Evolutionary conservation across 1,140 invertebrate species (phyloP).

Genomic region (Drosophila yakuba): DNA sequence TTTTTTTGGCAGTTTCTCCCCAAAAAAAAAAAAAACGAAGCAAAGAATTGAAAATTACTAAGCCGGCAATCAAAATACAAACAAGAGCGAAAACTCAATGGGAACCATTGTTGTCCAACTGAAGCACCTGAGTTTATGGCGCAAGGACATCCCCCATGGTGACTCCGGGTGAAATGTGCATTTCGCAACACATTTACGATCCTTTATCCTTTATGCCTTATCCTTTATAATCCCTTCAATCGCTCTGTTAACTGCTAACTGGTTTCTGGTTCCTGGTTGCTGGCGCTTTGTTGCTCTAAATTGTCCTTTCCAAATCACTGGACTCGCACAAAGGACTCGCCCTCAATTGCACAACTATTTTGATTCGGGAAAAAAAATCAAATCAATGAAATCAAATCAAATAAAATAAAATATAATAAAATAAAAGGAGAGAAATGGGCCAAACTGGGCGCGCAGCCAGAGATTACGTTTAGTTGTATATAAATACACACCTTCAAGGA

Average conservation of each 20-base stretch:
- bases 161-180: constrained; percentile 54
- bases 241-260: constrained; percentile 24
- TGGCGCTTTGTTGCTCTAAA: constrained; percentile 52
- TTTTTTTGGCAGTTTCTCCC: constrained; percentile 47
- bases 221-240: constrained; percentile 56
- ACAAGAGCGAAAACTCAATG: constrained; percentile 34
- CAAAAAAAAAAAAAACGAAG: constrained; percentile 41
- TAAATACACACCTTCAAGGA: no score
- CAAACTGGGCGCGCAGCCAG: constrained; percentile 4
- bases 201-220: constrained; percentile 44
- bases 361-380: constrained; percentile 7
- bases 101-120: constrained; percentile 48
- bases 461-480: constrained; percentile 11
- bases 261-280: constrained; percentile 16
- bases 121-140: constrained; percentile 57
- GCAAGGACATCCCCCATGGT: constrained; percentile 27
- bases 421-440: constrained; percentile 2
- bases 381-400: background rate
- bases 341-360: constrained; percentile 41
- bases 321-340: constrained; percentile 28
- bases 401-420: background rate
- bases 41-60: constrained; percentile 38
- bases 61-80: constrained; percentile 75
- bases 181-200: constrained; percentile 58
- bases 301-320: constrained; percentile 62